Evolutionary conservation across 2,797 vertebrate genomes (phyloP).

Genomic region (Hippocampus kuda): DNA sequence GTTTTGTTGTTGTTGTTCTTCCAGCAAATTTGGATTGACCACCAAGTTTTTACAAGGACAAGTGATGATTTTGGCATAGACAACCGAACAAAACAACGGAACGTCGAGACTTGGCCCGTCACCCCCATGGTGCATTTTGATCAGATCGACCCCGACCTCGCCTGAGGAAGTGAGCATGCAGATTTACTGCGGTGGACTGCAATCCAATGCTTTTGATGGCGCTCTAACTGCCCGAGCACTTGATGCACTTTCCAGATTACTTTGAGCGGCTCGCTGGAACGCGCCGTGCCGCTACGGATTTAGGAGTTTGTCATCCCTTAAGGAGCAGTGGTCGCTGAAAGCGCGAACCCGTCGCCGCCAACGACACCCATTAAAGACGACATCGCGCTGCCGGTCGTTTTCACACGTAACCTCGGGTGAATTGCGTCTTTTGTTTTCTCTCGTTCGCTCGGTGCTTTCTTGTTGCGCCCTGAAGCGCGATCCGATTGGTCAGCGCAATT

Average conservation of each 20-base stretch:
- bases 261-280: slow-evolving; percentile 9
- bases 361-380: not conserved
- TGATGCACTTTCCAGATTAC: slow-evolving; percentile 51
- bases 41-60: not conserved
- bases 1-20: not conserved
- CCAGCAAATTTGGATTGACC: not conserved
- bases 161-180: slow-evolving; percentile 12
- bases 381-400: not conserved
- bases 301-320: slow-evolving; percentile 30
- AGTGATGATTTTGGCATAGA: slow-evolving; percentile 10
- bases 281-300: slow-evolving; percentile 15
- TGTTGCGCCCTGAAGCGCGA: slow-evolving; percentile 48
- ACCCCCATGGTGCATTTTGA: slow-evolving; percentile 15
- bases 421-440: not conserved
- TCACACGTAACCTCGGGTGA: not conserved
- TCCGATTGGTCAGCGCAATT: slow-evolving; percentile 53
- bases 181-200: slow-evolving; percentile 28
- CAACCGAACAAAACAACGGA: slow-evolving; percentile 3
- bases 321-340: slow-evolving; percentile 32
- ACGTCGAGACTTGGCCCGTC: slow-evolving; percentile 1
- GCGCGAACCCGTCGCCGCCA: slow-evolving; percentile 12
- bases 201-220: slow-evolving; percentile 17
- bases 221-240: slow-evolving; percentile 11
- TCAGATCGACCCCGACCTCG: slow-evolving; percentile 16
- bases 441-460: slow-evolving; percentile 16